Percentiles rank a stretch among this genome's conserved stretches.
Conservation (phyloP, 2,888 invertebrate genomes). For the Mythimna pallens region DNA sequence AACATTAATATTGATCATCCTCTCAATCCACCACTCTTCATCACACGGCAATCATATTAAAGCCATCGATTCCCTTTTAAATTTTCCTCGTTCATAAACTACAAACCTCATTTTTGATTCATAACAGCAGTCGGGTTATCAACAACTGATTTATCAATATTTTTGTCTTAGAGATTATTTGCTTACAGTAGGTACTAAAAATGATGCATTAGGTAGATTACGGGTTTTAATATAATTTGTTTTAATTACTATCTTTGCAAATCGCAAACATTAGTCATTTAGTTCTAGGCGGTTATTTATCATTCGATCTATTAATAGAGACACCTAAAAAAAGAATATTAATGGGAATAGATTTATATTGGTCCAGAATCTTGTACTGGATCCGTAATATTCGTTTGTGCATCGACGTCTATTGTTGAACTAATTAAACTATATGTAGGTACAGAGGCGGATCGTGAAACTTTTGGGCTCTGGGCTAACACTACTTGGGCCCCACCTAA, state of each 20-base stretch:
- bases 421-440: no score
- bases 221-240: conserved; percentile 6
- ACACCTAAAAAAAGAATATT: not conserved
- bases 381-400: no score
- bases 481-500: no score
- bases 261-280: conserved; percentile 15
- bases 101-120: not conserved
- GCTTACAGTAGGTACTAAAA: conserved; percentile 34
- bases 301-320: not conserved
- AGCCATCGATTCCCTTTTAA: not conserved
- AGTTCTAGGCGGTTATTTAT: not conserved
- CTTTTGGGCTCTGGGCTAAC: no score
- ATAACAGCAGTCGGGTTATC: conserved; percentile 17
- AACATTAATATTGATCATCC: no score
- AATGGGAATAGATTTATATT: no score
- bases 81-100: conserved; percentile 2
- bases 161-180: conserved; percentile 33
- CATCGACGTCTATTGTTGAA: no score
- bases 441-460: no score
- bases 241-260: conserved; percentile 4
- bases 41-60: not conserved
- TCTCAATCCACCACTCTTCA: not conserved
- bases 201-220: conserved; percentile 29
- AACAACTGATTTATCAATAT: conserved; percentile 10
- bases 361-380: no score